A percentile compares a stretch with the other conserved stretches of the same genome.
phyloP scores from a whole-genome alignment of 92 coral and sea anemone species.

The Heliopora coerulea region DNA sequence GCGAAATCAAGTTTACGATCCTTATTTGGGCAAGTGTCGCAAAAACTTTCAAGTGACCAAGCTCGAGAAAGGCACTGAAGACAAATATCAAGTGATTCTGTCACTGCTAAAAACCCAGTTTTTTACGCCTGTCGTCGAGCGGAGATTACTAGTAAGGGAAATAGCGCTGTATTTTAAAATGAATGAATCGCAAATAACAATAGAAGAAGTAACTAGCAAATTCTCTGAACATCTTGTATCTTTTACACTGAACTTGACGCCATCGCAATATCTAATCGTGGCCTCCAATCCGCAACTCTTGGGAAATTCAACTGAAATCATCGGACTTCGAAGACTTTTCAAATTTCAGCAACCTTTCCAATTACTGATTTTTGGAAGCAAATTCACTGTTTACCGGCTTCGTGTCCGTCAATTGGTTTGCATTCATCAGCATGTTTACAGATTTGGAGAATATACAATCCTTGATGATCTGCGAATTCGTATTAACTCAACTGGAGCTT shows the following conservation, averaged over 20 bases:
- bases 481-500: conserved; percentile 18
- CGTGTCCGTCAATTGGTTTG: conserved; percentile 22
- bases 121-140: neutral
- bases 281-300: conserved; percentile 14
- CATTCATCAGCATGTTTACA: conserved; percentile 26
- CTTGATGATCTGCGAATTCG: conserved; percentile 26
- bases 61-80: conserved; percentile 1
- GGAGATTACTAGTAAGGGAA: neutral
- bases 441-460: conserved; percentile 7
- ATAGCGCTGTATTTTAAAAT: conserved; percentile 23
- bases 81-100: conserved; percentile 32
- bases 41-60: conserved; percentile 3
- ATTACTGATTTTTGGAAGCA: neutral
- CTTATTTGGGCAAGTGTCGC: conserved; percentile 22
- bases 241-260: conserved; percentile 7
- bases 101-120: neutral
- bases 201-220: neutral
- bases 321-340: conserved; percentile 15
- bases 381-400: conserved; percentile 2
- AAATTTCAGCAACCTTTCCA: conserved; percentile 18
- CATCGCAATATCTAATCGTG: conserved; percentile 24
- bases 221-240: neutral
- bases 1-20: conserved; percentile 31
- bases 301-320: conserved; percentile 35
- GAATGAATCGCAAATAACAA: conserved; percentile 6